These are phyloP conservation scores for Bombus huntii DNA, from an alignment of 1,140 invertebrate genomes.

Conservation along the genomic window DNA sequence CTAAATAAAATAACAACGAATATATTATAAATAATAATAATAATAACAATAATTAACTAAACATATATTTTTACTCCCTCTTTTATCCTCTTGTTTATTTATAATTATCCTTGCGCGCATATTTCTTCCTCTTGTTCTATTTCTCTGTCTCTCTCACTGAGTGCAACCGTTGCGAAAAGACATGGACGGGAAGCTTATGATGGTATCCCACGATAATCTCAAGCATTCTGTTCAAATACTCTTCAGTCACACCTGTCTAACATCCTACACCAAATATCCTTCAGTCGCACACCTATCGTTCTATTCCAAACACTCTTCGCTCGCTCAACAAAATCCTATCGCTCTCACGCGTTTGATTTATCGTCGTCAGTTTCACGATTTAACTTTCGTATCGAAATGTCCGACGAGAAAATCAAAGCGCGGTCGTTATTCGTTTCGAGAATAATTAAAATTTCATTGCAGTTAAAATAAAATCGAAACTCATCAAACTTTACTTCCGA, in stretches of 20 bases:
- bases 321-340: neutral
- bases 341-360: neutral
- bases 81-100: too few relatives aligned
- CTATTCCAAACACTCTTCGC: neutral
- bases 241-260: neutral
- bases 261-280: neutral
- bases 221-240: neutral
- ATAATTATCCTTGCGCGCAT: neutral
- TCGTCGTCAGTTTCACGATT: neutral
- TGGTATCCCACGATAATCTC: neutral
- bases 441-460: neutral
- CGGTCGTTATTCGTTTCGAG: neutral
- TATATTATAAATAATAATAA: too few relatives aligned
- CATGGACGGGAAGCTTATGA: neutral
- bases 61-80: too few relatives aligned
- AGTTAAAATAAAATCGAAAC: constrained; percentile 22
- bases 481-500: constrained; percentile 7
- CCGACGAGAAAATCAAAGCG: neutral
- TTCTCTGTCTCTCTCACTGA: neutral
- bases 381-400: neutral
- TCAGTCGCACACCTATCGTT: neutral
- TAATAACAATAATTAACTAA: too few relatives aligned
- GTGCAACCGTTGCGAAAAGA: too few relatives aligned
- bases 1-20: neutral
- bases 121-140: neutral